Conservation (phyloP, 2,113 vertebrate species). For the Cacatua alba region DNA sequence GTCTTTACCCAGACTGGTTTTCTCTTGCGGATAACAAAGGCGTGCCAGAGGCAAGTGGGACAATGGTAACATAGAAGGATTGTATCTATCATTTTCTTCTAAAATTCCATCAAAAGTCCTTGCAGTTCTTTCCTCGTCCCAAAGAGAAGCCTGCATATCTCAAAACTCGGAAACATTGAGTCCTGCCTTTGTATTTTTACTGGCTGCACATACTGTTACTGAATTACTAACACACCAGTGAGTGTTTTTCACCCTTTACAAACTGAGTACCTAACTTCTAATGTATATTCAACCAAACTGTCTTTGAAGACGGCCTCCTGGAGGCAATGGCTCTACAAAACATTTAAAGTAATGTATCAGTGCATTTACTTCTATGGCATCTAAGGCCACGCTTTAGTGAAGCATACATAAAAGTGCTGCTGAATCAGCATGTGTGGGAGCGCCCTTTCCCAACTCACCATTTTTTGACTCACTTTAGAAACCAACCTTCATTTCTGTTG, state of each 20-base stretch:
- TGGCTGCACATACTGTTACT: neutral
- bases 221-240: neutral
- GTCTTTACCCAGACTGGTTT: neutral
- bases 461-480: neutral
- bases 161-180: neutral
- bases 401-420: neutral
- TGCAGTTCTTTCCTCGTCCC: neutral
- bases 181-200: neutral
- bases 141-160: neutral
- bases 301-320: neutral
- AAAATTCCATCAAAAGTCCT: neutral
- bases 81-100: neutral
- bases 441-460: neutral
- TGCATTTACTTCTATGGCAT: neutral
- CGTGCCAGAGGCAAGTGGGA: neutral
- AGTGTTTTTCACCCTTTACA: neutral
- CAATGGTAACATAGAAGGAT: neutral
- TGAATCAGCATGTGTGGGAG: neutral
- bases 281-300: neutral
- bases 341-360: neutral
- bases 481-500: neutral
- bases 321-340: neutral
- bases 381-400: neutral
- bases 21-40: neutral
- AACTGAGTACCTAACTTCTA: neutral